Percentiles rank a stretch among this genome's conserved stretches.
These are phyloP conservation scores for Mohoua ochrocephala DNA, from an alignment of 2,113 vertebrate genomes.

Conservation along the genomic window DNA sequence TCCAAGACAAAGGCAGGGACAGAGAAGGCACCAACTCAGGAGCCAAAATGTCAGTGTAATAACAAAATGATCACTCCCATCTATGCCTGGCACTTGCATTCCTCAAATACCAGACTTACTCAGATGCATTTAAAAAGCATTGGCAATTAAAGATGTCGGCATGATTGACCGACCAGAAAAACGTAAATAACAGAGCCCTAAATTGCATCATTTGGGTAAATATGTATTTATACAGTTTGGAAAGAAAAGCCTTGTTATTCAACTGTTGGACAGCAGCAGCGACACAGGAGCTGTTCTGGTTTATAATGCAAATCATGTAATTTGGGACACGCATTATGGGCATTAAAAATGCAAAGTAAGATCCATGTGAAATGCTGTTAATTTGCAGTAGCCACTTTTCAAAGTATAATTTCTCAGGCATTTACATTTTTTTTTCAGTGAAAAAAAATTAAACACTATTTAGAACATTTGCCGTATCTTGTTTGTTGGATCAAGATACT, in stretches of 20 bases:
- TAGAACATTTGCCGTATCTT: conserved; percentile 37
- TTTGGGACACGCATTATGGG: conserved; percentile 61
- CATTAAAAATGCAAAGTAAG: conserved; percentile 71
- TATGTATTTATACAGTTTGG: conserved; percentile 55
- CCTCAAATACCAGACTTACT: not conserved
- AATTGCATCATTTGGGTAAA: conserved; percentile 51
- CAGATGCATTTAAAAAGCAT: not conserved
- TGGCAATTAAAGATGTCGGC: not conserved
- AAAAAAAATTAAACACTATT: conserved; percentile 40
- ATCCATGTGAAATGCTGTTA: conserved; percentile 55
- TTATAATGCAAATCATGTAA: conserved; percentile 70
- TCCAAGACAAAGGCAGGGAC: not conserved
- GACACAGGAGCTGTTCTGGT: conserved; percentile 52
- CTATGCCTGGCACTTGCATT: not conserved
- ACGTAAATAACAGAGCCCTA: conserved; percentile 12
- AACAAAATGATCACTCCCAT: not conserved
- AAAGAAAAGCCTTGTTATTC: conserved; percentile 60
- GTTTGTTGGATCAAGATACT: conserved; percentile 7
- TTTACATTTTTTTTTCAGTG: conserved; percentile 57
- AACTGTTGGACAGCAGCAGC: conserved; percentile 45
- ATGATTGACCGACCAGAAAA: not conserved
- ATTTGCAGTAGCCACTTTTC: conserved; percentile 63
- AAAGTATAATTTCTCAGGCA: conserved; percentile 60
- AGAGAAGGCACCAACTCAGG: not conserved
- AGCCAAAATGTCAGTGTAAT: not conserved